Evolutionary conservation across 1,140 invertebrate species (phyloP).

Genomic region (Drosophila eugracilis): DNA sequence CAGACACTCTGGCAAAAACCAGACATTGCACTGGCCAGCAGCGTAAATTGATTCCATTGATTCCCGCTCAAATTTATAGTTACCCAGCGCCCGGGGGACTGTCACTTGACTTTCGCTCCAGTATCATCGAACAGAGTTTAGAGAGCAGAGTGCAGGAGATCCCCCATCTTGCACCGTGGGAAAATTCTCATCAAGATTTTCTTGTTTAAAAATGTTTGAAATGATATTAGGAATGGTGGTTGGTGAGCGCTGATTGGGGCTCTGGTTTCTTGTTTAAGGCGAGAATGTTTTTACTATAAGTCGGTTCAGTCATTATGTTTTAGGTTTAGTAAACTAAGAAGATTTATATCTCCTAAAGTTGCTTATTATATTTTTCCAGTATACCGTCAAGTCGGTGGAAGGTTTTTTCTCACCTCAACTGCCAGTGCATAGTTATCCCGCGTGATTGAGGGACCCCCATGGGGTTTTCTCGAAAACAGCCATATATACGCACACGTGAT

Average conservation of each 20-base stretch:
- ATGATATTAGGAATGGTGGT: neutral
- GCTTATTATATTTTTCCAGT: too few relatives aligned
- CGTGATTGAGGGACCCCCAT: neutral
- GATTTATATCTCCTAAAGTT: too few relatives aligned
- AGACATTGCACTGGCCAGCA: conserved; percentile 6
- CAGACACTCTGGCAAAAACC: conserved; percentile 1
- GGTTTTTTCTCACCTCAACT: too few relatives aligned
- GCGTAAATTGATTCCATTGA: conserved; percentile 64
- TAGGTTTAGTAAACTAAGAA: too few relatives aligned
- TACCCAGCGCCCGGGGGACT: conserved; percentile 17
- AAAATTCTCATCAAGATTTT: conserved; percentile 1
- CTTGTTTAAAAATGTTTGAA: neutral
- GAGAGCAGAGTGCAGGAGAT: neutral
- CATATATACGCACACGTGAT: neutral
- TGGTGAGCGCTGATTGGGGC: too few relatives aligned
- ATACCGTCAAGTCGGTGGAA: too few relatives aligned
- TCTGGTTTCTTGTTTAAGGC: too few relatives aligned
- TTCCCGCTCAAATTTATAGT: conserved; percentile 59
- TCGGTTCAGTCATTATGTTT: too few relatives aligned
- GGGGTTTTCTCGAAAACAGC: neutral
- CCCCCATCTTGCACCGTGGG: neutral
- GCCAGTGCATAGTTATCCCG: conserved; percentile 2
- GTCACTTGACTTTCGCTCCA: conserved; percentile 36
- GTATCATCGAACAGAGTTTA: conserved; percentile 3
- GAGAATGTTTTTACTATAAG: too few relatives aligned